Base-by-base conservation (phyloP, 2,113 vertebrate genomes). In the Microtus montanus region DNA sequence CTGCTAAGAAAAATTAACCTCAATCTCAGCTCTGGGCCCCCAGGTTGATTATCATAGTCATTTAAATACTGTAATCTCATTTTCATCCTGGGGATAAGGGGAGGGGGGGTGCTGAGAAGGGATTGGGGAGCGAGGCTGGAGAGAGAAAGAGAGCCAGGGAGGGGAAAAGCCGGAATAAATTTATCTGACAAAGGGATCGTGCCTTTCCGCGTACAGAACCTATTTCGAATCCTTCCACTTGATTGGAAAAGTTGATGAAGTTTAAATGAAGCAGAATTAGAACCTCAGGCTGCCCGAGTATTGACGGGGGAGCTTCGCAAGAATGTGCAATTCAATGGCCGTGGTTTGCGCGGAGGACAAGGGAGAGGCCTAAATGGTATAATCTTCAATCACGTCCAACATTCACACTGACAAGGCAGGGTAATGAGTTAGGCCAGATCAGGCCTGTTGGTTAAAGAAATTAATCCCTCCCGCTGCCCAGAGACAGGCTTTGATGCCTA, bases 211-310 rank as follows among this genome's bases (percentile, higher is more conserved):
- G 98, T 98, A 97, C 96, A 92, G 97, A 99, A 98, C 98, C 98
- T 98, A 98, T 99, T 98, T 99, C 99, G 98, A 98, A 97, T 95
- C 98, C 99, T 99, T 99, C 99, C 99, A 99, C 99, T 99, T 99
- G 99, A 99, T 98, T 99, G 99, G 99, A 99, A 99, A 98, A 99
- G 99, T 99, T 99, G 99, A 99, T 99, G 99, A 99, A 99, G 99
- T 99, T 99, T 99, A 99, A 99, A 99, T 99, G 99, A 99, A 99
- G 99, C 99, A 99, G 99, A 99, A 99, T 99, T 99, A 99, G 99
- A 98, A 99, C 99, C 99, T 99, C 99, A 99, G 99, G 98, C 98
- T 98, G 97, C 98, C 80, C 64, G 98, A 98, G 98, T 98, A 98
- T 98, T 98, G 98, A 97, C 47, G 24, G 79, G 97, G 94, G 97